These are phyloP conservation scores for Aix galericulata DNA, from an alignment of 2,113 vertebrate species.

Conservation along the genomic window DNA sequence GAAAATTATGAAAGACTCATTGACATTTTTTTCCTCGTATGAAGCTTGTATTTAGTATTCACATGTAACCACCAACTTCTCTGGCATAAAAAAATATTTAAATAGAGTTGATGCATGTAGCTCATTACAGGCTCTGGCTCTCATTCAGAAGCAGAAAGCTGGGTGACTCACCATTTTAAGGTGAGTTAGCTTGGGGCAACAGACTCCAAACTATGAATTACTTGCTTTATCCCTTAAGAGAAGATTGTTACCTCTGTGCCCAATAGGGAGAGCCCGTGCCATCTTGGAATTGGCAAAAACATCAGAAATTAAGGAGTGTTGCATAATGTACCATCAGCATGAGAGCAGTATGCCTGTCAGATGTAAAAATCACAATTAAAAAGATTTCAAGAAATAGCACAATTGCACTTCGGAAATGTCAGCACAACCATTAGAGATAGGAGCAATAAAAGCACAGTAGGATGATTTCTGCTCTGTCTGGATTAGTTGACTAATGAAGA, in stretches of 20 bases:
- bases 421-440: not conserved
- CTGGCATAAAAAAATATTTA: constrained; percentile 5
- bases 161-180: not conserved
- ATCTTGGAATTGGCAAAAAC: not conserved
- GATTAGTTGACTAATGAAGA: not conserved
- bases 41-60: not conserved
- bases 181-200: not conserved
- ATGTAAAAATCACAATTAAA: constrained; percentile 29
- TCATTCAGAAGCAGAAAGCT: constrained; percentile 18
- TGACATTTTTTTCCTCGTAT: not conserved
- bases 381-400: constrained; percentile 16
- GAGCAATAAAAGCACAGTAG: not conserved
- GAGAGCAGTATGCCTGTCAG: constrained; percentile 1
- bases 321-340: not conserved
- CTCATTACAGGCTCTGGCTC: not conserved
- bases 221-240: not conserved
- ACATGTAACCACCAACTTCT: not conserved
- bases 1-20: not conserved
- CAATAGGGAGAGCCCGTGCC: not conserved
- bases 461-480: not conserved
- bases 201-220: not conserved
- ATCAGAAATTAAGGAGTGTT: not conserved
- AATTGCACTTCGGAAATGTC: constrained; percentile 22
- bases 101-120: not conserved
- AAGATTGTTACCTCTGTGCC: not conserved